Evolutionary conservation across 2,113 vertebrate species (phyloP).

Genomic region (Chloropsis cyanopogon): DNA sequence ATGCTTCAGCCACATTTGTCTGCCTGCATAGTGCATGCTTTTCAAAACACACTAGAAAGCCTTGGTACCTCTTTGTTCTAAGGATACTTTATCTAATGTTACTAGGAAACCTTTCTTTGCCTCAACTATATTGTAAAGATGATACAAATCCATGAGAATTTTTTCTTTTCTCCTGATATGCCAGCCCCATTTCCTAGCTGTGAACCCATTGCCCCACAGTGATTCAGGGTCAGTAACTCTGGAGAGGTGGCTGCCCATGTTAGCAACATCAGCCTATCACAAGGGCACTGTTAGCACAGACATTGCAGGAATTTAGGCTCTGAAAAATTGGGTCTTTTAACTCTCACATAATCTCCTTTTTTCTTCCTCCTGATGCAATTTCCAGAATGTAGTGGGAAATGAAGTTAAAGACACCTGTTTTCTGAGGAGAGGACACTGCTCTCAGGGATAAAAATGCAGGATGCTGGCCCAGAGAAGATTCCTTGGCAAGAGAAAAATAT

Average conservation of each 20-base stretch:
- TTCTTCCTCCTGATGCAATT: neutral
- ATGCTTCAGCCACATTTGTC: accelerated
- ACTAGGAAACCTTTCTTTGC: neutral
- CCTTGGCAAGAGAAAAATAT: neutral
- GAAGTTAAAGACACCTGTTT: neutral
- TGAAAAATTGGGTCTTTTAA: neutral
- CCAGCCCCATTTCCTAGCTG: neutral
- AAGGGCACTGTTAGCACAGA: neutral
- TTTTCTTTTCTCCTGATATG: neutral
- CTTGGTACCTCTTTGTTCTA: neutral
- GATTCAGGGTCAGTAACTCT: neutral
- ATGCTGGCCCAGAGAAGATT: neutral
- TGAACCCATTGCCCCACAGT: neutral
- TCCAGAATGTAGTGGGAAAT: neutral
- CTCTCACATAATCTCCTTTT: neutral
- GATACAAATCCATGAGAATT: neutral
- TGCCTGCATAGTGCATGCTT: neutral
- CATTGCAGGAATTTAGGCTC: neutral
- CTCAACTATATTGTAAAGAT: neutral
- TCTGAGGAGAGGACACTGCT: neutral
- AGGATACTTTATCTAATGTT: neutral
- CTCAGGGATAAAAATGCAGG: neutral
- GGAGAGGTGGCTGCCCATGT: neutral
- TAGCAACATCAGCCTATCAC: neutral
- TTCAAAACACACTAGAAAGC: neutral